phyloP scores from a whole-genome alignment of 2,888 invertebrate species.

The Melitaea athalia region DNA sequence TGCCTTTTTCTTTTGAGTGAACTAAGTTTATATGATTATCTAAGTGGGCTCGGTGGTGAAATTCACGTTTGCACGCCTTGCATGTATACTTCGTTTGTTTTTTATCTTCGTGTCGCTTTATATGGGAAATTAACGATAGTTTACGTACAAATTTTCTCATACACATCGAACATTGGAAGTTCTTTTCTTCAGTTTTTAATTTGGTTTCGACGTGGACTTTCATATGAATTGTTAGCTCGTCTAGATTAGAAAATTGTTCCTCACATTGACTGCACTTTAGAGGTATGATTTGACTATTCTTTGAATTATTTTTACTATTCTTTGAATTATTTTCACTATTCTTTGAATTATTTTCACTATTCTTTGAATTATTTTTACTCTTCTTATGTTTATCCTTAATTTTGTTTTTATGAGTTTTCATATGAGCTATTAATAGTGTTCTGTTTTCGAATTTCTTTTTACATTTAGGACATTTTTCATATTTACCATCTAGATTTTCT shows the following conservation, averaged over 20 bases:
- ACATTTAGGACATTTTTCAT: constrained; percentile 19
- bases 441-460: constrained; percentile 8
- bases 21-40: constrained; percentile 76
- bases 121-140: constrained; percentile 57
- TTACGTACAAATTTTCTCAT: constrained; percentile 65
- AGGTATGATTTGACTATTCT: constrained; percentile 27
- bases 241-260: constrained; percentile 10
- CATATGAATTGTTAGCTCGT: constrained; percentile 21
- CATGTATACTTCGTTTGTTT: constrained; percentile 57
- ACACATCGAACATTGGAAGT: constrained; percentile 62
- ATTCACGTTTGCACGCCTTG: constrained; percentile 73
- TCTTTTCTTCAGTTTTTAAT: constrained; percentile 31
- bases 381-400: constrained; percentile 18
- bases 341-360: constrained; percentile 31
- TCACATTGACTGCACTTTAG: constrained; percentile 30
- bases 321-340: constrained; percentile 30
- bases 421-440: constrained; percentile 16
- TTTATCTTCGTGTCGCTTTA: constrained; percentile 59
- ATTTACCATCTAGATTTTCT: constrained; percentile 9
- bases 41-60: constrained; percentile 79
- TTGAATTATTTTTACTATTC: constrained; percentile 29
- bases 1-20: constrained; percentile 71
- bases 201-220: constrained; percentile 25
- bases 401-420: constrained; percentile 27
- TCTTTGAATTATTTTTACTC: constrained; percentile 28